phyloP scores from a whole-genome alignment of 2,888 invertebrate genomes.

The Aethes cnicana region DNA sequence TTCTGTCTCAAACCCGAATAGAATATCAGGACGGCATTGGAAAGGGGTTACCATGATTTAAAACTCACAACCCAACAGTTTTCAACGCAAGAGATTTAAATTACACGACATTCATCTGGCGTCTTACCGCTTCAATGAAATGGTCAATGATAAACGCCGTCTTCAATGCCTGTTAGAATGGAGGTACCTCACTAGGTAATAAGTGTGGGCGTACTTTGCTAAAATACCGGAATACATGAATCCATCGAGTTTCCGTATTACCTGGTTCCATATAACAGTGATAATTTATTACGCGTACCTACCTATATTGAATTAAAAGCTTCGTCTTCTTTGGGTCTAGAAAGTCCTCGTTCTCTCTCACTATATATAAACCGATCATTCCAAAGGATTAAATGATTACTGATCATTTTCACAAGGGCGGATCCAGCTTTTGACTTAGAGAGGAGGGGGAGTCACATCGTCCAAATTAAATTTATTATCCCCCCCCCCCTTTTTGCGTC shows the following conservation, averaged over 20 bases:
- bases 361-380: too few relatives aligned
- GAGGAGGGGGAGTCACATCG: too few relatives aligned
- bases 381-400: too few relatives aligned
- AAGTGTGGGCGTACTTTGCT: slow-evolving; percentile 30
- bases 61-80: slow-evolving; percentile 57
- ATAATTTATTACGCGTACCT: neutral
- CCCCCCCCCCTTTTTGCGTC: too few relatives aligned
- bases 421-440: too few relatives aligned
- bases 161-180: slow-evolving; percentile 59
- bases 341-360: too few relatives aligned
- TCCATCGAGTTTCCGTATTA: neutral
- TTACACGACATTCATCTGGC: slow-evolving; percentile 63
- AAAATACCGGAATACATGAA: neutral
- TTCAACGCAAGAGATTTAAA: slow-evolving; percentile 62
- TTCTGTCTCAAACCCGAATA: too few relatives aligned
- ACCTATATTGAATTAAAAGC: neutral
- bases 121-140: slow-evolving; percentile 57
- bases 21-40: too few relatives aligned
- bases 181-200: slow-evolving; percentile 59
- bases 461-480: too few relatives aligned
- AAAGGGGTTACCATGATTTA: too few relatives aligned
- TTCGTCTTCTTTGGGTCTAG: neutral
- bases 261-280: too few relatives aligned
- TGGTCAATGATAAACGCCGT: slow-evolving; percentile 68
- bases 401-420: too few relatives aligned